phyloP scores from a whole-genome alignment of 2,113 vertebrate genomes.

The Protobothrops mucrosquamatus region DNA sequence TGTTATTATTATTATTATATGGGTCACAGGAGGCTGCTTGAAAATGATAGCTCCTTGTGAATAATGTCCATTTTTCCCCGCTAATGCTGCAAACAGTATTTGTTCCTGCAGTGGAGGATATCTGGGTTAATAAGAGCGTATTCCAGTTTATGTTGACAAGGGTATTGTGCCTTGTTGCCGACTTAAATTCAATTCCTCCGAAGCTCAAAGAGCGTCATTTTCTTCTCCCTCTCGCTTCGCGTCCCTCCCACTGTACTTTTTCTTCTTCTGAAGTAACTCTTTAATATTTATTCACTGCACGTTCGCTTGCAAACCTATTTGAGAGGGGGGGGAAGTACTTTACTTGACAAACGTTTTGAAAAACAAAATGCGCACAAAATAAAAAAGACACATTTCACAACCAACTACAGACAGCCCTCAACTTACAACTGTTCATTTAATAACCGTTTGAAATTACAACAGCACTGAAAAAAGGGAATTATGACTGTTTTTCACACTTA shows the following conservation, averaged over 20 bases:
- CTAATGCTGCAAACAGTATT: neutral
- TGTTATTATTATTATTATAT: neutral
- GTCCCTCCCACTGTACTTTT: neutral
- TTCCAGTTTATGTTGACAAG: neutral
- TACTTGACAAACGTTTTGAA: no score
- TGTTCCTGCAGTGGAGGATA: constrained; percentile 17
- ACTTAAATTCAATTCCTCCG: fast-evolving
- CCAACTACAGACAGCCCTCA: no score
- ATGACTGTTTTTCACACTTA: no score
- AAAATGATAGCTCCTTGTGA: fast-evolving
- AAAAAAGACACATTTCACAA: no score
- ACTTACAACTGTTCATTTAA: no score
- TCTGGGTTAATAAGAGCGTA: constrained; percentile 31
- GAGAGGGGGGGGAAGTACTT: neutral
- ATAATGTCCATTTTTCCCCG: neutral
- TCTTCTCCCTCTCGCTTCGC: neutral
- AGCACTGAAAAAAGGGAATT: no score
- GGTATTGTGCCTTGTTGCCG: fast-evolving
- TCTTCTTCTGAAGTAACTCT: neutral
- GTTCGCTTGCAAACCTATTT: neutral
- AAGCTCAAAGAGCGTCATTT: neutral
- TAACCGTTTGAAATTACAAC: no score
- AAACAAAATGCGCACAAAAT: no score
- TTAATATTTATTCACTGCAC: no score
- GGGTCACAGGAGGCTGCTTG: constrained; percentile 26